These are phyloP conservation scores for Torymus aiolomorphi DNA, from an alignment of 2,888 invertebrate species.

Conservation along the genomic window DNA sequence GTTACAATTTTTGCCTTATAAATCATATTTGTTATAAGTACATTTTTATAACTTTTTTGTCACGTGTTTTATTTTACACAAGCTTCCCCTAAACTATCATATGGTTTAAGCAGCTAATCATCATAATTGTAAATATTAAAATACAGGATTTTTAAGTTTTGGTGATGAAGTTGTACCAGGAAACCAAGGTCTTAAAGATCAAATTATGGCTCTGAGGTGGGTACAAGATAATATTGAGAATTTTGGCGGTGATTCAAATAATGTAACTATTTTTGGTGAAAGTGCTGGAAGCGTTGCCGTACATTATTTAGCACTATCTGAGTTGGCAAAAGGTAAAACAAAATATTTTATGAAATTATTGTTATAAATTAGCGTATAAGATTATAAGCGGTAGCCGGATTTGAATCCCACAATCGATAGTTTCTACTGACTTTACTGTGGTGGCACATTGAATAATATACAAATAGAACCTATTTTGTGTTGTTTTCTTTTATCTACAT, in stretches of 20 bases:
- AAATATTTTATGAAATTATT: slow-evolving; percentile 33
- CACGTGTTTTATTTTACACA: too few relatives aligned
- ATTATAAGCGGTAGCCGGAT: neutral
- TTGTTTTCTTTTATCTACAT: too few relatives aligned
- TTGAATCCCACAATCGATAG: too few relatives aligned
- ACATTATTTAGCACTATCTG: slow-evolving; percentile 69
- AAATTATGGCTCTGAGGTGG: slow-evolving; percentile 70
- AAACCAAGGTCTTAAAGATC: slow-evolving; percentile 71
- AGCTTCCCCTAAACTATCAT: too few relatives aligned
- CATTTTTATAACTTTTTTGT: too few relatives aligned
- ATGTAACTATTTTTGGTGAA: slow-evolving; percentile 69
- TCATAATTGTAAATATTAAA: neutral
- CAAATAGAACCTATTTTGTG: too few relatives aligned
- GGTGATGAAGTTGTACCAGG: slow-evolving; percentile 68
- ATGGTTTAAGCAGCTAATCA: neutral
- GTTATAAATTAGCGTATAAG: neutral
- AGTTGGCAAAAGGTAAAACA: slow-evolving; percentile 67
- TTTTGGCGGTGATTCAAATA: too few relatives aligned
- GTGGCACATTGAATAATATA: too few relatives aligned
- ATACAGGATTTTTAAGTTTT: slow-evolving; percentile 70
- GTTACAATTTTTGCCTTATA: too few relatives aligned
- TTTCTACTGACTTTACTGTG: too few relatives aligned
- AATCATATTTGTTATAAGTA: too few relatives aligned
- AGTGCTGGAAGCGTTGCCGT: slow-evolving; percentile 67
- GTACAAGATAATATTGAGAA: too few relatives aligned